A percentile compares a stretch with the other conserved stretches of the same genome.
Evolutionary conservation across 2,888 invertebrate species (phyloP).

Genomic region (Salticus scenicus): DNA sequence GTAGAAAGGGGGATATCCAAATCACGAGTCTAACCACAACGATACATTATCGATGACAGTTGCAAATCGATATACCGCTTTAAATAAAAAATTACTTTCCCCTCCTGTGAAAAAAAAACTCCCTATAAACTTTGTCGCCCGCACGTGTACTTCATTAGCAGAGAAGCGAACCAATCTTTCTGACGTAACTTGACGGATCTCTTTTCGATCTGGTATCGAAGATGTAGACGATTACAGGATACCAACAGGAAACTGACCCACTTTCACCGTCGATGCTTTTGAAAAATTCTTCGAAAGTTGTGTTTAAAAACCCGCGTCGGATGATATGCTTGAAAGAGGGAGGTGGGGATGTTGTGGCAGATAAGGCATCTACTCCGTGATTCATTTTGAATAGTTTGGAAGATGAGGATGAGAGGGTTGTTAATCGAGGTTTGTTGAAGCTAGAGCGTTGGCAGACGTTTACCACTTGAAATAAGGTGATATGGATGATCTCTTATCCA

Average conservation of each 20-base stretch:
- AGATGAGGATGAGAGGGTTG: slow-evolving; percentile 18
- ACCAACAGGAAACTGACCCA: slow-evolving; percentile 45
- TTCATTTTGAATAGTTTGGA: slow-evolving; percentile 38
- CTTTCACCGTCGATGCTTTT: slow-evolving; percentile 40
- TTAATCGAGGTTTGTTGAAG: neutral
- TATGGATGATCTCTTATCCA: too few relatives aligned
- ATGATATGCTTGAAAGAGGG: slow-evolving; percentile 22
- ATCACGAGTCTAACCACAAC: slow-evolving; percentile 24
- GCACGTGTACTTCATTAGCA: slow-evolving; percentile 52
- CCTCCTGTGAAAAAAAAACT: neutral
- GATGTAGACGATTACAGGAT: slow-evolving; percentile 18
- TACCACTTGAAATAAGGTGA: neutral
- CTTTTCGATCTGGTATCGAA: slow-evolving; percentile 37
- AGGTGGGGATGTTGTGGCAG: slow-evolving; percentile 33
- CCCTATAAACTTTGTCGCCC: neutral
- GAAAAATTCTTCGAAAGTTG: slow-evolving; percentile 29
- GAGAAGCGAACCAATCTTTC: slow-evolving; percentile 7
- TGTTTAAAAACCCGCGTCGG: slow-evolving; percentile 27
- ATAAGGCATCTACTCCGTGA: slow-evolving; percentile 38
- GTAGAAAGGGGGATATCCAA: neutral
- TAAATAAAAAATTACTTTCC: neutral
- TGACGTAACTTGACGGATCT: slow-evolving; percentile 58
- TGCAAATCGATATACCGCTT: slow-evolving; percentile 30
- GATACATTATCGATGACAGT: slow-evolving; percentile 39
- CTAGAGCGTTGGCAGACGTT: neutral